Base-by-base conservation (phyloP, 2,113 vertebrate species). In the Megaceryle maxima region DNA sequence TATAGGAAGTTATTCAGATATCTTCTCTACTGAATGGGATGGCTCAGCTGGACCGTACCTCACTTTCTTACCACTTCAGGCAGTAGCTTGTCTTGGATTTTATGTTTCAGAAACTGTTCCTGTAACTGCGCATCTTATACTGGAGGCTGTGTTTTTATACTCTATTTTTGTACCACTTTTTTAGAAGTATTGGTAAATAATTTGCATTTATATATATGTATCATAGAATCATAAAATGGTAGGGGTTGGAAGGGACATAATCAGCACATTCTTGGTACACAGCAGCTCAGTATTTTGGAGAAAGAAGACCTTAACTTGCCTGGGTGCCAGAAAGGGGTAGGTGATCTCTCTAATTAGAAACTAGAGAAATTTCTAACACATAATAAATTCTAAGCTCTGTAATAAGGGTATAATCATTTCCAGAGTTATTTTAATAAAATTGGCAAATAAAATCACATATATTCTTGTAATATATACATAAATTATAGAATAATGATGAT, bases 301-400 rank as follows among this genome's bases (percentile, higher is more conserved):
- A 78, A 90, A 80, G 37, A 68, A 68, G 22, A 69, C 33, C 9
- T 24, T 31, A 55, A 69, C 11, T 78, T 46, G 4, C 25, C 11
- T 68, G 1, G 0, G 7, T 57, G 6, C 16, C 25, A 67, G 33
- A 19, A 69, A 2, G 2, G 3, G 5, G 7, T 28, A 87, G 22
- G 5, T 66, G 18, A 83, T 16, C 21, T 43, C 7, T 22, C 3
- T 59, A 51, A n/a, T 24, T 80, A 83, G 31, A 88, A 90, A 50
- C 13, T 14, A 67, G 16, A 16, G 10, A 90, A 33, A 70, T 86
- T 33, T 68, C 13, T 86, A 3, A 1, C 3, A 13, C 4, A 57
- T 28, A 83, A 39, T 22, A 44, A 43, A 57, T 83, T 1, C 33
- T 13, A 44, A n/a, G 77, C 6, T 39, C 1, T 41, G 11, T 68